Evolutionary conservation across 2,797 vertebrate species (phyloP), one percentile per base, ranked within the genome.

Genomic region (Naso thynnoides): DNA sequence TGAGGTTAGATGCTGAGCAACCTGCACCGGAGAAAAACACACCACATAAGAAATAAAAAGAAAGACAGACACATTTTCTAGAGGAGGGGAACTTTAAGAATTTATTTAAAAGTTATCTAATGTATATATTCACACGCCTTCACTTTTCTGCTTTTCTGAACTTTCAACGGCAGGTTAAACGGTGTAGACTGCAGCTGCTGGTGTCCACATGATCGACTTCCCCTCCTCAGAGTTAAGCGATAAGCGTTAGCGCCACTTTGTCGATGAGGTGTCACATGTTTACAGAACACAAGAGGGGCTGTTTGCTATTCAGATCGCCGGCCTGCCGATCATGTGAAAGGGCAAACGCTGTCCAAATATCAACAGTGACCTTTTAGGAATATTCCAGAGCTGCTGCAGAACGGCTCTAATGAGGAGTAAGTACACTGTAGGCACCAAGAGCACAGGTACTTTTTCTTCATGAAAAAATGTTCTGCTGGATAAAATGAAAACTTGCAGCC

Each of bases 1-100:
- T 0, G 96, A 81, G 1, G 95, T 95, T 60, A 98, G 91, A 85
- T 99, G 97, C 68, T 97, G 96, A 44, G 98, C 98, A 5, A 99
- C 97, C 97, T 99, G 76, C 0, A 15, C 24, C 39, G 56, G 2
- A 75, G 0, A 8, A 21, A 29, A 2, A 61, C 1, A 39, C 0
- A 45, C 4, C 8, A 21, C 4, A 67, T 11, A 0, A 0, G 21
- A 10, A 11, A 39, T 3, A 44, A 8, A 6, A 42, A 7, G 6
- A 6, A 36, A 36, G 10, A 36, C 9, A 9, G 13, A 36, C 33
- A 36, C 3, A 36, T 36, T 36, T 36, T 36, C 11, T 8, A 36
- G 33, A 2, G 33, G 33, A 36, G 10, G 1, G 4, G 3, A 27
- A 56, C 33, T 38, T 13, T 4, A 36, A 11, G 33, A 36, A 11